Evolutionary conservation across 2,797 vertebrate species (phyloP), one percentile per base, ranked within the genome.

Genomic region (Intellagama lesueurii): DNA sequence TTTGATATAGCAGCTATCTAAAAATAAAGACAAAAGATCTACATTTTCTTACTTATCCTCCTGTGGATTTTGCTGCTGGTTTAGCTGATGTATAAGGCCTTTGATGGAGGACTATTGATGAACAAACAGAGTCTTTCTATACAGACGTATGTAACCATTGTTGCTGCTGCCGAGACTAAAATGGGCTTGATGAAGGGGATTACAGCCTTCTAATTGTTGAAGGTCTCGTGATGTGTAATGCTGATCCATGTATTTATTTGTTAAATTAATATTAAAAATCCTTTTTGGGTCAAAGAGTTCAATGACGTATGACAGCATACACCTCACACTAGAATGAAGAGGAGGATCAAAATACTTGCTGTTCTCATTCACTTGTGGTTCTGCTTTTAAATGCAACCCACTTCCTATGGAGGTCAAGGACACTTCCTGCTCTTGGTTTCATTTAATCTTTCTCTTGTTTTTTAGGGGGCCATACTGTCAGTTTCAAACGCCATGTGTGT

Each of bases 11-110:
- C 17, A 80, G 2, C 0, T 40, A 0, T 4, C n/a, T 90, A 88
- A 91, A 94, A 90, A 72, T 60, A 56, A 69, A 78, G 84, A 93
- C 81, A 84, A 2, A 0, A 72, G 32, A 69, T 7, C 35, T 76
- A 17, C 81, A 40, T 87, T 89, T 86, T 22, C 16, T 72, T 14
- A 7, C 47, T 89, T 84, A 30, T 12, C 83, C 47, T 17, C 35
- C n/a, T 90, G 44, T 81, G 73, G 81, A 82, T 68, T 87, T 68
- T 0, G 56, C 77, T 81, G 9, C 64, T 90, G 56, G 91, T 40
- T 83, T 22, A 90, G 35, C 70, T 4, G 87, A 49, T 56, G 85
- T 30, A 35, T 17, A 64, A 68, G 2, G 86, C n/a, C 75, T 90
- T 91, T 12, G 76, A 26, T 47, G 56, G 40, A 24, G 82, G n/a